Evolutionary conservation across 2,113 vertebrate genomes (phyloP), one percentile per base, ranked within the genome.

Genomic region (Thryonomys swinderianus): DNA sequence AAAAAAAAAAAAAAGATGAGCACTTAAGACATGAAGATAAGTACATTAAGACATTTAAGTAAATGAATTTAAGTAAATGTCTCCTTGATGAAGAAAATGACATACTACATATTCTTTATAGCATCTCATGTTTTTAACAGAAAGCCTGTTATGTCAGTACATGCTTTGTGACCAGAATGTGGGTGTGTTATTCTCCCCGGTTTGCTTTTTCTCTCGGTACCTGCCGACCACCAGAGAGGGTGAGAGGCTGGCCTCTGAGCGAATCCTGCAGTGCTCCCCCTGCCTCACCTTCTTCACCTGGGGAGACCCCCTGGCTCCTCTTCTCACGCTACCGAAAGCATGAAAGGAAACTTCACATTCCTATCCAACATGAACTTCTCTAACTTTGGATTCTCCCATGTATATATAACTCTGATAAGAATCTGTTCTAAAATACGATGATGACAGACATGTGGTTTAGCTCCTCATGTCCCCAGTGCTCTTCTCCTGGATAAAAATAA

Each of bases 401-500:
- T 37, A 62, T 48, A 42, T 51, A 62, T 82, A 73, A 53, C 45
- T 76, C 64, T 91, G 40, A 30, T 51, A 73, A 64, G 9, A 61
- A 48, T 37, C 17, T 34, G 14, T 78, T 92, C 59, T 86, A 86
- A 94, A 83, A 66, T 76, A 76, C 16, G 57, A 78, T 71, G 37
- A 55, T 7, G 21, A 23, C 59, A 62, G 32, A 91, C 69, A 30
- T 73, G 66, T 4, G 45, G 6, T 37, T n/a, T 42, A 42, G 17
- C 34, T 82, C 88, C 23, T 69, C 40, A 66, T 42, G 21, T 23
- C 40, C 23, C n/a, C 14, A 69, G 27, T 53, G 13, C 2, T 85
- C 34, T 82, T 94, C 95, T 96, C 88, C 87, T 92, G 23, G 80
- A 45, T 16, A 64, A 92, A 90, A 53, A 79, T 48, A 95, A 87